These are phyloP conservation scores for Dioctria rufipes DNA, from an alignment of 2,888 invertebrate species.

Conservation along the genomic window DNA sequence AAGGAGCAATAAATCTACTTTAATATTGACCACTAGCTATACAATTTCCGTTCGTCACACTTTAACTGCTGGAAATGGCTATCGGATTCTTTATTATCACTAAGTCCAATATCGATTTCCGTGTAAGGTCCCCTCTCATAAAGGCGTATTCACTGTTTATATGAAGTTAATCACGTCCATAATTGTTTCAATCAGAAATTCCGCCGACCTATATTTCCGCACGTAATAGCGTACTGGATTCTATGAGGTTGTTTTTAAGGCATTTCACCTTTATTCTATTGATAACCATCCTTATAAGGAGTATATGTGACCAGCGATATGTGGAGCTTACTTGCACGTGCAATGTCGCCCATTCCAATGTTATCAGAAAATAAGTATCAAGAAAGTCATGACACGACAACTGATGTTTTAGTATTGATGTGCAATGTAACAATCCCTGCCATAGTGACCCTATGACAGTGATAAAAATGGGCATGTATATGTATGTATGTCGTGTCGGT, in stretches of 20 bases:
- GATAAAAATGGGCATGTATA: neutral
- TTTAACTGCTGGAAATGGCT: too few relatives aligned
- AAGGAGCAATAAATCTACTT: too few relatives aligned
- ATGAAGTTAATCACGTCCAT: constrained; percentile 19
- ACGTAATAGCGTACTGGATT: neutral
- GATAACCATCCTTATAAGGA: neutral
- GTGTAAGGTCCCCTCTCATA: neutral
- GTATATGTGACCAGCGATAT: neutral
- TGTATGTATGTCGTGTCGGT: neutral
- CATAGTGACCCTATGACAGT: neutral
- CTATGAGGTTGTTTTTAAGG: neutral
- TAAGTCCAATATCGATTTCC: constrained; percentile 18
- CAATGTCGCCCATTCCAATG: neutral
- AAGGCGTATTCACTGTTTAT: neutral
- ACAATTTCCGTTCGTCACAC: too few relatives aligned
- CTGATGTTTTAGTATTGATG: neutral
- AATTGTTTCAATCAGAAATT: constrained; percentile 38
- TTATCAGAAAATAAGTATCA: neutral
- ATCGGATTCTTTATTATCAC: too few relatives aligned
- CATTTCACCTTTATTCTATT: neutral
- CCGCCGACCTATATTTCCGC: constrained; percentile 27
- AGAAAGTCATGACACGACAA: neutral
- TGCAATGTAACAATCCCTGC: neutral
- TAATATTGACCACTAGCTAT: too few relatives aligned
- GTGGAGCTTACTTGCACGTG: neutral